phyloP scores from a whole-genome alignment of 2,888 invertebrate species.

The Melinaea marsaeus region DNA sequence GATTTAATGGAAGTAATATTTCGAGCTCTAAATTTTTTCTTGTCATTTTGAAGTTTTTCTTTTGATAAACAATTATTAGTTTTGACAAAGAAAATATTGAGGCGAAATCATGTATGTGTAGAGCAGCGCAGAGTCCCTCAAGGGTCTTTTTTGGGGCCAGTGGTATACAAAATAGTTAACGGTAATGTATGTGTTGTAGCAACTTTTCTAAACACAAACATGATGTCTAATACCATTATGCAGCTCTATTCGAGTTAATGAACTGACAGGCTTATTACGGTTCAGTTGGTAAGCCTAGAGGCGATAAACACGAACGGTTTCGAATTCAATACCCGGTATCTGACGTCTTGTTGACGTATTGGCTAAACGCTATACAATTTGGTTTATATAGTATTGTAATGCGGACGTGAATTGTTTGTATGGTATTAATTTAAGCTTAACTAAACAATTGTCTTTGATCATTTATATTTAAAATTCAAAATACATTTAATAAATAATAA shows the following conservation, averaged over 20 bases:
- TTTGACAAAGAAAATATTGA: background rate
- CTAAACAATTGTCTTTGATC: no score
- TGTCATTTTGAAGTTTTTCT: background rate
- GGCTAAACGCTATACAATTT: conserved; percentile 8
- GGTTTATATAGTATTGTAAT: conserved; percentile 1
- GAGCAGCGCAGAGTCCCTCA: conserved; percentile 1
- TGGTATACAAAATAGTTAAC: conserved; percentile 4
- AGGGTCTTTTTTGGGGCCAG: conserved; percentile 1
- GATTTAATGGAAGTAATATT: conserved; percentile 7
- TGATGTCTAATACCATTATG: conserved; percentile 27
- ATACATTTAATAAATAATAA: no score
- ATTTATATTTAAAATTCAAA: no score
- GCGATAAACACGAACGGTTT: conserved; percentile 32
- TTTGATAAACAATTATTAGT: background rate
- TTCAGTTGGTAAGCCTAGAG: conserved; percentile 34
- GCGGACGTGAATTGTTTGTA: background rate
- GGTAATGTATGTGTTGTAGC: conserved; percentile 6
- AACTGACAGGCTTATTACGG: conserved; percentile 35
- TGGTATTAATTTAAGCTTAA: no score
- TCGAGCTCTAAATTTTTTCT: background rate
- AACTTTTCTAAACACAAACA: conserved; percentile 19
- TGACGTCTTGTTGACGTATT: conserved; percentile 31
- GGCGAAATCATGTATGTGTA: background rate
- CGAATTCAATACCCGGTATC: conserved; percentile 31
- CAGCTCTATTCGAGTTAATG: conserved; percentile 30